Conservation (phyloP, 2,113 vertebrate species). For the Oplegnathus fasciatus region DNA sequence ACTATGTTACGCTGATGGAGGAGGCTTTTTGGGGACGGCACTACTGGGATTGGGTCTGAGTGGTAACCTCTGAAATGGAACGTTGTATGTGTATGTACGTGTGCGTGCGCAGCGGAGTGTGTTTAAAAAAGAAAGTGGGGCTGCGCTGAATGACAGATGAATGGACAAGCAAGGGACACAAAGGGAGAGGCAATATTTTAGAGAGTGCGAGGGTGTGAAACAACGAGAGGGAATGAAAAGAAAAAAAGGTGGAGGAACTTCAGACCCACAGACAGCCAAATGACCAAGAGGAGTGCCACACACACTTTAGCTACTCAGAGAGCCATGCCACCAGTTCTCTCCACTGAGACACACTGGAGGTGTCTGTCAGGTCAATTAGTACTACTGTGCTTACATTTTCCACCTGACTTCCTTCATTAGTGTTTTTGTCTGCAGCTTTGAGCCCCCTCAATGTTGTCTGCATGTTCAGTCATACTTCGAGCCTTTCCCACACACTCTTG, state of each 20-base stretch:
- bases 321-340: conserved; percentile 52
- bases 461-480: conserved; percentile 37
- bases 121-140: conserved; percentile 58
- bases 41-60: conserved; percentile 70
- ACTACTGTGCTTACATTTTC: conserved; percentile 76
- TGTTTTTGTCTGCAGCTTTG: conserved; percentile 63
- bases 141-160: conserved; percentile 65
- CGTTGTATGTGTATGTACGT: neutral
- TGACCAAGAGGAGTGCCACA: neutral
- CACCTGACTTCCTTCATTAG: conserved; percentile 79
- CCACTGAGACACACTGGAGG: conserved; percentile 62
- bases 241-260: neutral
- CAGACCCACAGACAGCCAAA: conserved; percentile 23
- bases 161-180: conserved; percentile 34
- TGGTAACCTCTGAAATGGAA: conserved; percentile 72
- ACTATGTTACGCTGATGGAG: conserved; percentile 61
- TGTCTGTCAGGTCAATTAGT: conserved; percentile 83
- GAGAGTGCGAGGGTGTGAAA: conserved; percentile 17
- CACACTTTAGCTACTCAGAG: conserved; percentile 12
- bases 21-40: conserved; percentile 76
- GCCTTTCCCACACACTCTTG: conserved; percentile 10
- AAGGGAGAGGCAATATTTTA: conserved; percentile 41
- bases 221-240: neutral
- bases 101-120: neutral
- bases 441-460: conserved; percentile 39